Percentiles rank a stretch among this genome's conserved stretches.
These are phyloP conservation scores for Drosophila bunnanda DNA, from an alignment of 2,888 invertebrate species.

Conservation along the genomic window DNA sequence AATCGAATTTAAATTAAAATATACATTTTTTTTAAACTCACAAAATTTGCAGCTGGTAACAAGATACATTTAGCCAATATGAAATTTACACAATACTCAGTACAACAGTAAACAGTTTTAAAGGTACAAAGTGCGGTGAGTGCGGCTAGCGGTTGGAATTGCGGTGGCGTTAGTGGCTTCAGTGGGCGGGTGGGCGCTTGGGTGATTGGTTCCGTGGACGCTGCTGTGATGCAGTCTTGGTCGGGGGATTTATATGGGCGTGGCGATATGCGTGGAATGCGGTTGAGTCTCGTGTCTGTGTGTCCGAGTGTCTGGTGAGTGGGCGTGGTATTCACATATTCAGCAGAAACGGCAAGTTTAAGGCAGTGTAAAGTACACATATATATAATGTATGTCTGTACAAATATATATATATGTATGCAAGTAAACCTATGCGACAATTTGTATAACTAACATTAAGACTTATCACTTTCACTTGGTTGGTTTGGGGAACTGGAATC, in stretches of 20 bases:
- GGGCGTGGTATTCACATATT: slow-evolving; percentile 78
- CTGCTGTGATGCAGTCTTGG: slow-evolving; percentile 27
- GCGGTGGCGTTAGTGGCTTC: slow-evolving; percentile 47
- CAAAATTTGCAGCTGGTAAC: slow-evolving; percentile 2
- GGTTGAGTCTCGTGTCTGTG: slow-evolving; percentile 23
- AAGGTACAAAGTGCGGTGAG: slow-evolving; percentile 81
- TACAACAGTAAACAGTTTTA: slow-evolving; percentile 73
- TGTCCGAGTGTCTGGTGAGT: slow-evolving; percentile 29
- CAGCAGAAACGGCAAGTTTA: slow-evolving; percentile 82
- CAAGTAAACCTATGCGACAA: slow-evolving; percentile 75
- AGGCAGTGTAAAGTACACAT: slow-evolving; percentile 77
- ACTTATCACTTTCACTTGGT: slow-evolving; percentile 81
- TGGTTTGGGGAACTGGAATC: slow-evolving; percentile 59
- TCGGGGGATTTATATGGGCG: slow-evolving; percentile 28
- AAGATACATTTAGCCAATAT: slow-evolving; percentile 19
- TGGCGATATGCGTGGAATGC: slow-evolving; percentile 18
- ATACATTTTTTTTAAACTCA: neutral
- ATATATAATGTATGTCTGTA: slow-evolving; percentile 52
- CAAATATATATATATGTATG: slow-evolving; percentile 57
- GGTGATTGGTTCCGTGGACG: slow-evolving; percentile 31
- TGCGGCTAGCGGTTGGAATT: slow-evolving; percentile 50
- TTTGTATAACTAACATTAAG: slow-evolving; percentile 81
- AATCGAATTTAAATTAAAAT: neutral
- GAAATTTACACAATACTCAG: slow-evolving; percentile 62
- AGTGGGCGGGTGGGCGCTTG: slow-evolving; percentile 23